A percentile compares a stretch with the other conserved stretches of the same genome.
Conservation (phyloP, 2,888 invertebrate species). For the Thera obeliscata region DNA sequence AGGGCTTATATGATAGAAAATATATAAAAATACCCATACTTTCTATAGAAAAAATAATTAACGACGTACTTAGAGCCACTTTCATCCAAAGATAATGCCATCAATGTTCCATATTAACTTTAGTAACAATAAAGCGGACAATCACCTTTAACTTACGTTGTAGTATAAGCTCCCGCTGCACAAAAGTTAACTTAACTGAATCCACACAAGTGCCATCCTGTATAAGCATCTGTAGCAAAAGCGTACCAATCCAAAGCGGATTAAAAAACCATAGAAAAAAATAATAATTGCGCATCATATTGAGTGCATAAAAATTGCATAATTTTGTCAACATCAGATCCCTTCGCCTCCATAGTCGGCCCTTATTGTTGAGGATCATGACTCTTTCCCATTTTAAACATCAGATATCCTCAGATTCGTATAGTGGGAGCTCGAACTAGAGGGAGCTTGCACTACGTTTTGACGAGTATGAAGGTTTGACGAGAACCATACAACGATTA, state of each 20-base stretch:
- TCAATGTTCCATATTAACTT: constrained; percentile 33
- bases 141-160: constrained; percentile 32
- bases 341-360: no score
- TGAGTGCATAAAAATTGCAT: no score
- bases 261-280: no score
- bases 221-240: no score
- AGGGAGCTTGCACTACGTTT: constrained; percentile 19
- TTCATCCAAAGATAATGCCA: constrained; percentile 33
- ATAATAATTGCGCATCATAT: no score
- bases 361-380: no score
- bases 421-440: not conserved
- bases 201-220: no score
- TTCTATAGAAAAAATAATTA: constrained; percentile 33
- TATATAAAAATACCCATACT: constrained; percentile 3
- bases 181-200: not conserved
- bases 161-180: constrained; percentile 17
- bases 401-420: no score
- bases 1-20: constrained; percentile 17
- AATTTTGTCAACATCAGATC: no score
- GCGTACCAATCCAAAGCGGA: no score
- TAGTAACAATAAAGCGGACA: constrained; percentile 42
- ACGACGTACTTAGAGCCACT: constrained; percentile 14
- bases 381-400: no score
- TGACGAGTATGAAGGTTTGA: constrained; percentile 36
- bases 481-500: constrained; percentile 46